A percentile compares a stretch with the other conserved stretches of the same genome.
These are phyloP conservation scores for Mylabris sibirica DNA, from an alignment of 2,888 invertebrate genomes.

Conservation along the genomic window DNA sequence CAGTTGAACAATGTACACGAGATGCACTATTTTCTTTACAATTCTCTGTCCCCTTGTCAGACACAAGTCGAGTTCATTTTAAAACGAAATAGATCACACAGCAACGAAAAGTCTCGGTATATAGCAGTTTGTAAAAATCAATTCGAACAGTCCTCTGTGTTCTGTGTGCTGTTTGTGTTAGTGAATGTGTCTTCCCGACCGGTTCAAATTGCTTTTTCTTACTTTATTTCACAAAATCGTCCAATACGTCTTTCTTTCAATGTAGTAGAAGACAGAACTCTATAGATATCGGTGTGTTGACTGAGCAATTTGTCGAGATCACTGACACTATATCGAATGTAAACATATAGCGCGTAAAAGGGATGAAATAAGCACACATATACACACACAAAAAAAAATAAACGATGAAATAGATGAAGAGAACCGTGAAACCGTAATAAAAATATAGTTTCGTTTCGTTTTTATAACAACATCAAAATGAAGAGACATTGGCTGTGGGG, in stretches of 20 bases:
- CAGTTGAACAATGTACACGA: neutral
- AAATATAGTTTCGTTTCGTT: neutral
- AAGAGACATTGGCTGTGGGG: neutral
- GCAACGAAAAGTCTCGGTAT: neutral
- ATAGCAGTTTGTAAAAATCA: constrained; percentile 56
- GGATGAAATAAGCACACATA: neutral
- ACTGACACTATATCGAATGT: constrained; percentile 51
- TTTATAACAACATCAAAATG: neutral
- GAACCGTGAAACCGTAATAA: neutral
- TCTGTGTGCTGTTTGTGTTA: neutral
- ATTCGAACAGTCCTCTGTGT: constrained; percentile 46
- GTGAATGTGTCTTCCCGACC: constrained; percentile 48
- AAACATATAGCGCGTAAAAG: constrained; percentile 39
- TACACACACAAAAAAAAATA: neutral
- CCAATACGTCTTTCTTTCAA: constrained; percentile 53
- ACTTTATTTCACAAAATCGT: constrained; percentile 53
- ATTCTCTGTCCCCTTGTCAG: neutral
- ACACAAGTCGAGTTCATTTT: constrained; percentile 37
- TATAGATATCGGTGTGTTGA: constrained; percentile 52
- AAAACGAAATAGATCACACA: constrained; percentile 22
- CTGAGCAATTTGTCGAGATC: constrained; percentile 55
- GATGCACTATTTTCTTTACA: neutral
- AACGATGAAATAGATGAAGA: neutral
- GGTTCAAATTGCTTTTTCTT: constrained; percentile 58
- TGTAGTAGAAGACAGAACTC: constrained; percentile 42